Evolutionary conservation across 2,113 vertebrate genomes (phyloP).

Genomic region (Bungarus multicinctus): DNA sequence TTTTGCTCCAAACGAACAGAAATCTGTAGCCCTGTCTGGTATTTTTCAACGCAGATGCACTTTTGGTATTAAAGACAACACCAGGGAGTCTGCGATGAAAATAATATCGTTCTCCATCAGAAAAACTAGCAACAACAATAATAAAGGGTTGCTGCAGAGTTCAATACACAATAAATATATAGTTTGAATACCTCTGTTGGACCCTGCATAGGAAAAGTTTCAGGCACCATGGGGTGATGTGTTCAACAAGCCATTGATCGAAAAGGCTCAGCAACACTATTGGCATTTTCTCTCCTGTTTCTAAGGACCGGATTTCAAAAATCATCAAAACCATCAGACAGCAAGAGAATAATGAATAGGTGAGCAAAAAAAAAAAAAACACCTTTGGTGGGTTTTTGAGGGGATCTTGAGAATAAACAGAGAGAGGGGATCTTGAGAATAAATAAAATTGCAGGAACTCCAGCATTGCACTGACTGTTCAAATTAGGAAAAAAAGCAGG

Average conservation of each 20-base stretch:
- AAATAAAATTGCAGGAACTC: not conserved
- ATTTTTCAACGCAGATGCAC: not conserved
- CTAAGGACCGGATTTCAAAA: not conserved
- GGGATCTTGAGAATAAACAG: not conserved
- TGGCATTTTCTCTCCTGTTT: not conserved
- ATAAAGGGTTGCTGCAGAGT: slow-evolving; percentile 24
- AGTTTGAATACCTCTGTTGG: slow-evolving; percentile 29
- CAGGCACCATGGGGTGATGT: slow-evolving; percentile 1
- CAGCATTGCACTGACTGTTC: not conserved
- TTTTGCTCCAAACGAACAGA: not conserved
- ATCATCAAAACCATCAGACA: not conserved
- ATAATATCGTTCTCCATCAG: slow-evolving; percentile 12
- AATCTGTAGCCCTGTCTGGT: slow-evolving; percentile 12
- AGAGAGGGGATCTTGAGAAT: not conserved
- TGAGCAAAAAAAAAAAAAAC: not conserved
- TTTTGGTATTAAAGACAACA: slow-evolving; percentile 8
- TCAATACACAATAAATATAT: slow-evolving; percentile 40
- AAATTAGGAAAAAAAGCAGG: not conserved
- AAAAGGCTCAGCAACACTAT: slow-evolving; percentile 26
- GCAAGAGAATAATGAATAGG: not conserved
- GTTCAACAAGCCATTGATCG: slow-evolving; percentile 35
- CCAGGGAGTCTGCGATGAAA: not conserved
- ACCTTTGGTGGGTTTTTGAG: not conserved
- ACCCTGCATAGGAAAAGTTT: slow-evolving; percentile 13
- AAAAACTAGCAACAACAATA: slow-evolving; percentile 37